Base-by-base conservation (phyloP, 2,797 vertebrate species). In the Gymnopithys bicolor region DNA sequence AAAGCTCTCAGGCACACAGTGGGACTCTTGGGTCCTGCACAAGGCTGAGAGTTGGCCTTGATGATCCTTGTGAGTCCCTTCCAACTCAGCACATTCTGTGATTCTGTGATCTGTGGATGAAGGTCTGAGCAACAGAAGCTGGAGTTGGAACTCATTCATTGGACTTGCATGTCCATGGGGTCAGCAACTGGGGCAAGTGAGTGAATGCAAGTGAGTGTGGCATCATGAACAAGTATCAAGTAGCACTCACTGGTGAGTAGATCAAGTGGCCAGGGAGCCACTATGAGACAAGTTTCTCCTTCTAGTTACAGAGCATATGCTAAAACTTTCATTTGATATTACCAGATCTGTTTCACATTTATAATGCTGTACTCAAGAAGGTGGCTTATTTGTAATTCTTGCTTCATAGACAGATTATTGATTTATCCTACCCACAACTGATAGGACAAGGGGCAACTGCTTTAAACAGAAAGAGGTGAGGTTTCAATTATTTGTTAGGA, bases 191-290 rank as follows among this genome's bases (percentile, higher is more conserved):
- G 12, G 35, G 4, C 45, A 43, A 46, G 23, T 6, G 10, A 46
- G 15, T 0, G 2, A 24, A 23, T 4, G 8, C 7, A 62, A 43
- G 7, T 1, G 1, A 33, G 8, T 5, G 3, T 49, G 52, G 32
- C 10, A 19, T 58, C 33, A 45, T 13, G 5, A 39, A 5, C 1
- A 9, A 19, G 7, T 30, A 11, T 30, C 41, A 60, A 48, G 35
- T 9, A 52, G 27, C 21, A 63, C 19, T 33, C 1, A 0, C 11
- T 59, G 43, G 21, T 37, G 16, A 81, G 25, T 28, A 52, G 19
- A 25, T 53, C 33, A 23, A 19, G 19, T 9, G 49, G 5, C 13
- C 43, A 28, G 18, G 22, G 15, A 46, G 4, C 7, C 15, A 33
- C n/a, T 21, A 32, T 30, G 25, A 15, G 35, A 19, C 19, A 79